phyloP scores from a whole-genome alignment of 1,140 invertebrate genomes.

The Batillaria attramentaria region DNA sequence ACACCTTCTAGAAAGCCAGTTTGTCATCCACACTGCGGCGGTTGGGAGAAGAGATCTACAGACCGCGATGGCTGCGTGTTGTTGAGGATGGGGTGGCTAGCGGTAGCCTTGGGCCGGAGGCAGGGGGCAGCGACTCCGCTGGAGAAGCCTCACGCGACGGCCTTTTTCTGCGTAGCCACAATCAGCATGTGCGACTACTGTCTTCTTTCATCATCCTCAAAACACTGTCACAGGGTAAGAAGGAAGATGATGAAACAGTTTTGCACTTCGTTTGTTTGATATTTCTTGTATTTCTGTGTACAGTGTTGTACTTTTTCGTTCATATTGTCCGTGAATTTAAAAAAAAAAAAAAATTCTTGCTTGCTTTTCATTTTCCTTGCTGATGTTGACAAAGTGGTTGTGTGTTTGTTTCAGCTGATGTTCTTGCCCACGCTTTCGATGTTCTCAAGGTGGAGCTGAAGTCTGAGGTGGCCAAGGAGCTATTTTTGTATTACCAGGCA shows the following conservation, averaged over 20 bases:
- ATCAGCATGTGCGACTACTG: constrained; percentile 64
- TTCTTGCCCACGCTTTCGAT: constrained; percentile 70
- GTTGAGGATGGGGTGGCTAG: constrained; percentile 25
- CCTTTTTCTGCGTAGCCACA: constrained; percentile 63
- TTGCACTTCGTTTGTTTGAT: neutral
- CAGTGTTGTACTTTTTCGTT: neutral
- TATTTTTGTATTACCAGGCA: constrained; percentile 69
- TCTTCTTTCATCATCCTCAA: constrained; percentile 67
- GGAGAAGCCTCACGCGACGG: constrained; percentile 50
- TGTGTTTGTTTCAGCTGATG: constrained; percentile 64
- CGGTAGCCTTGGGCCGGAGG: constrained; percentile 30
- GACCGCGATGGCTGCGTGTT: constrained; percentile 40
- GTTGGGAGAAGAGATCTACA: constrained; percentile 70
- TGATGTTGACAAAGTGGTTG: neutral
- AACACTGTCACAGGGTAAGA: constrained; percentile 68
- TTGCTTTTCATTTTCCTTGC: neutral
- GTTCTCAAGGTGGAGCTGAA: constrained; percentile 68
- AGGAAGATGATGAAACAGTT: neutral
- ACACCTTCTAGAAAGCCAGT: constrained; percentile 60
- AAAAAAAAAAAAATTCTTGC: constrained; percentile 7
- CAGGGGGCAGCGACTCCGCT: constrained; percentile 44
- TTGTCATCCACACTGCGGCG: constrained; percentile 66
- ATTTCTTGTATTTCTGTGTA: neutral
- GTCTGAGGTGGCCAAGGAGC: constrained; percentile 64
- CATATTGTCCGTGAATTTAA: too few species aligned